Percentiles rank a stretch among this genome's conserved stretches.
Evolutionary conservation across 2,888 invertebrate species (phyloP).

Genomic region (Encarsia formosa): DNA sequence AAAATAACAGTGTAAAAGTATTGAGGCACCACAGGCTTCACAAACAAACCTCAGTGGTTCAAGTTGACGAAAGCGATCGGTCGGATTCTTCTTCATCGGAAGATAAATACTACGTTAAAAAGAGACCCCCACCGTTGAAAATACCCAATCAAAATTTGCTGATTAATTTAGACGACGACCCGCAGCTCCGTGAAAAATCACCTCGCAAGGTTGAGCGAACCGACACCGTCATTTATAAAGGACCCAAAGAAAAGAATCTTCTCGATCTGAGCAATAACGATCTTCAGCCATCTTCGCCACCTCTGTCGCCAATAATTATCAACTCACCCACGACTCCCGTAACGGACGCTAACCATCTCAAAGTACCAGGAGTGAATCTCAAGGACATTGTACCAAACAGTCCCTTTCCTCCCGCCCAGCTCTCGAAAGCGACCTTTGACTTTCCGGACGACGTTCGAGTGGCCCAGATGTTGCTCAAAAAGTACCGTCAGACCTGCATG

Average conservation of each 20-base stretch:
- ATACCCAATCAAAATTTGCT: constrained; percentile 3
- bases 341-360: constrained; percentile 28
- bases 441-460: constrained; percentile 14
- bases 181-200: not conserved
- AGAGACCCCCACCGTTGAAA: constrained; percentile 1
- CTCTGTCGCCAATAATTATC: constrained; percentile 2
- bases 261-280: constrained; percentile 7
- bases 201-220: constrained; percentile 36
- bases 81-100: constrained; percentile 19
- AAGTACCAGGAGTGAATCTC: constrained; percentile 31
- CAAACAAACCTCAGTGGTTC: constrained; percentile 17
- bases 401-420: constrained; percentile 28
- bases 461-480: constrained; percentile 31
- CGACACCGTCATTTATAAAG: constrained; percentile 43
- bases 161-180: constrained; percentile 11
- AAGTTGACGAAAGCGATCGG: not conserved
- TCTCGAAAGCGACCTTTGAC: not conserved
- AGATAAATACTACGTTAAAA: constrained; percentile 19
- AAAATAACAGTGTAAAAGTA: constrained; percentile 3
- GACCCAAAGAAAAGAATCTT: constrained; percentile 30
- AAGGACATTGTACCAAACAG: constrained; percentile 34
- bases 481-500: constrained; percentile 39
- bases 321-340: constrained; percentile 22
- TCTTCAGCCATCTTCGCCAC: not conserved
- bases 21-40: constrained; percentile 15